A percentile compares a stretch with the other conserved stretches of the same genome.
These are phyloP conservation scores for Dermochelys coriacea DNA, from an alignment of 2,797 vertebrate genomes.

Conservation along the genomic window DNA sequence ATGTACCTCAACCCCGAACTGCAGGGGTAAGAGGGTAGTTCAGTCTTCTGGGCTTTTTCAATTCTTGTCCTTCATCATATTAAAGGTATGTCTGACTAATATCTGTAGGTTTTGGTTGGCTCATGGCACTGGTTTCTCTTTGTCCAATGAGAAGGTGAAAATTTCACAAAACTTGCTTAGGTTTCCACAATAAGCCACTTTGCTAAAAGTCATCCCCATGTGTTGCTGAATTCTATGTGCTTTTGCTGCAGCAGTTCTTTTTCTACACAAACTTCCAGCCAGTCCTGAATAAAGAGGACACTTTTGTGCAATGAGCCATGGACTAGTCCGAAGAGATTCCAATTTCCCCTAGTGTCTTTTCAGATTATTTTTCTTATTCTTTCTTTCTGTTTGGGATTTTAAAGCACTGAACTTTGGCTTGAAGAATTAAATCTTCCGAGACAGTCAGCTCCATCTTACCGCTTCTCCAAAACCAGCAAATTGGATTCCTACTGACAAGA, in stretches of 20 bases:
- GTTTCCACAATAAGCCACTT: not conserved
- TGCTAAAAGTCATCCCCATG: not conserved
- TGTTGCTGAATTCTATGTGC: not conserved
- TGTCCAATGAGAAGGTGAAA: not conserved
- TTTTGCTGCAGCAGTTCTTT: not conserved
- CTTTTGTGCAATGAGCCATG: not conserved
- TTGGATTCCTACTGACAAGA: not conserved
- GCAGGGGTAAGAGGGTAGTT: not conserved
- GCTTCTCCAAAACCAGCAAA: fast-evolving
- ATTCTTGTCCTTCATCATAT: not conserved
- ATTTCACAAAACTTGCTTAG: not conserved
- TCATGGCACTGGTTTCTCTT: not conserved
- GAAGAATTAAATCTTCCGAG: not conserved
- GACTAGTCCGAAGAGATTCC: not conserved
- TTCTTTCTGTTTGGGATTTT: fast-evolving
- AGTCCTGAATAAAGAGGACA: not conserved
- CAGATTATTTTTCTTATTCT: not conserved
- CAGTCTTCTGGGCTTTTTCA: not conserved
- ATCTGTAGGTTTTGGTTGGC: not conserved
- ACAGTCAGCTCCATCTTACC: not conserved
- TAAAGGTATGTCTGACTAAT: not conserved
- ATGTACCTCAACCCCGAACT: not conserved
- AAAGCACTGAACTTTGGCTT: not conserved
- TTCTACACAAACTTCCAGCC: not conserved
- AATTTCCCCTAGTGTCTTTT: not conserved